These are phyloP conservation scores for Melanogrammus aeglefinus DNA, from an alignment of 2,797 vertebrate genomes.

Conservation along the genomic window DNA sequence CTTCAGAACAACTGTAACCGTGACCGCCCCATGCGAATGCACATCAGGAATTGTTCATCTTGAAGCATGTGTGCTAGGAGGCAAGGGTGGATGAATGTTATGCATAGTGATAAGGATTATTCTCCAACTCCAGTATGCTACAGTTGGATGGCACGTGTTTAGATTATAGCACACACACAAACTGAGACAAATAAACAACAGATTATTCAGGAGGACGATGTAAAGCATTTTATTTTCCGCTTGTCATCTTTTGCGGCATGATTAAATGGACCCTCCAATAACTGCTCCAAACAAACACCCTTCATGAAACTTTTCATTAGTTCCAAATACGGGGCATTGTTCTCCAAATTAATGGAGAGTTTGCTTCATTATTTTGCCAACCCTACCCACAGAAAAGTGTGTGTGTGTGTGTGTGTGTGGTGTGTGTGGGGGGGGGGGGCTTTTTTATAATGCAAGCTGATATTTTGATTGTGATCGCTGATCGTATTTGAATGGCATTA, in stretches of 20 bases:
- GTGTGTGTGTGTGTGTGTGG: too few relatives aligned
- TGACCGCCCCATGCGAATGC: conserved; percentile 17
- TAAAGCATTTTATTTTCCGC: background rate
- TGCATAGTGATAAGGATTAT: background rate
- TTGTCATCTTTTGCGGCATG: background rate
- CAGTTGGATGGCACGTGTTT: background rate
- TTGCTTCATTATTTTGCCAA: background rate
- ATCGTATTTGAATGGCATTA: background rate
- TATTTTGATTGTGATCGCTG: too few relatives aligned
- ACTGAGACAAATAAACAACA: background rate
- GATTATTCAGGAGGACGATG: background rate
- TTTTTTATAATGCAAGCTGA: background rate
- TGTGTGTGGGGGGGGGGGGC: background rate
- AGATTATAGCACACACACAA: background rate
- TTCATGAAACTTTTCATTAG: background rate
- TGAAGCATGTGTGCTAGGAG: background rate
- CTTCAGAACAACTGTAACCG: background rate
- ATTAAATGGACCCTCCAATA: background rate
- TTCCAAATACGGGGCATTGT: background rate
- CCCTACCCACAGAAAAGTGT: background rate
- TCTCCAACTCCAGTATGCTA: background rate
- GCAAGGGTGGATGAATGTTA: conserved; percentile 2
- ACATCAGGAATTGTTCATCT: conserved; percentile 26
- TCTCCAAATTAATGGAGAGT: too few relatives aligned
- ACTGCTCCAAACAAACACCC: background rate